Evolutionary conservation across 30 jellyfish, hydroid and myxozoan genomes (phyloP).

Genomic region (Aurelia aurita complex sp. Pacific): DNA sequence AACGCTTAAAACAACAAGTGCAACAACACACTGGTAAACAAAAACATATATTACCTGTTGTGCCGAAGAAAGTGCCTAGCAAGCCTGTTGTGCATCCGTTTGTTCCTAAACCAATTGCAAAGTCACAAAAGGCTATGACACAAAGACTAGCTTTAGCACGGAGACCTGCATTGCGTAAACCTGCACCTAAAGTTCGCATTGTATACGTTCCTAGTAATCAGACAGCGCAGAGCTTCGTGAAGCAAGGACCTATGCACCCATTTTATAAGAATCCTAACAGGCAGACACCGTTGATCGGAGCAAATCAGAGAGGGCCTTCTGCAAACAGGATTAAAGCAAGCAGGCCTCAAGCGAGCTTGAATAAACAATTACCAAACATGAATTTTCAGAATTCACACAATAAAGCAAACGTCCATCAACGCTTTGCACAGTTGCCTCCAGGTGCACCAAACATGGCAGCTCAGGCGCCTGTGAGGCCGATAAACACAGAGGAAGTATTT

Average conservation of each 20-base stretch:
- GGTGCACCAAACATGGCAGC: neutral
- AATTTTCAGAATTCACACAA: neutral
- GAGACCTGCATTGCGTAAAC: constrained; percentile 4
- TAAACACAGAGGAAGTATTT: constrained; percentile 71
- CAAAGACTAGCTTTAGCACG: no score
- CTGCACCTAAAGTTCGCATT: constrained; percentile 37
- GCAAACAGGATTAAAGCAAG: neutral
- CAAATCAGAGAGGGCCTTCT: neutral
- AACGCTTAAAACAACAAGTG: constrained; percentile 60
- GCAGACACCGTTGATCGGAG: constrained; percentile 13
- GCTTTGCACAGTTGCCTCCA: neutral
- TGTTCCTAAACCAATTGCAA: neutral
- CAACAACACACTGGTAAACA: constrained; percentile 60
- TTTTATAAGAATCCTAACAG: neutral
- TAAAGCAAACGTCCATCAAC: neutral
- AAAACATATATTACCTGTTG: constrained; percentile 55
- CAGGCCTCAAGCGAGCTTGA: neutral
- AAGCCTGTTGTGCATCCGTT: constrained; percentile 4
- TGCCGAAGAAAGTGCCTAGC: constrained; percentile 37
- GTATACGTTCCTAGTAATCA: constrained; percentile 59
- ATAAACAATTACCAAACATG: neutral
- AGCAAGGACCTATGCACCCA: constrained; percentile 25
- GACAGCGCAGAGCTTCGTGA: constrained; percentile 27
- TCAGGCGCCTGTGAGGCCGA: constrained; percentile 1
- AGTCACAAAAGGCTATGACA: neutral